Percentiles rank a stretch among this genome's conserved stretches.
phyloP scores from a whole-genome alignment of 2,888 invertebrate species.

The Aporophyla nigra region DNA sequence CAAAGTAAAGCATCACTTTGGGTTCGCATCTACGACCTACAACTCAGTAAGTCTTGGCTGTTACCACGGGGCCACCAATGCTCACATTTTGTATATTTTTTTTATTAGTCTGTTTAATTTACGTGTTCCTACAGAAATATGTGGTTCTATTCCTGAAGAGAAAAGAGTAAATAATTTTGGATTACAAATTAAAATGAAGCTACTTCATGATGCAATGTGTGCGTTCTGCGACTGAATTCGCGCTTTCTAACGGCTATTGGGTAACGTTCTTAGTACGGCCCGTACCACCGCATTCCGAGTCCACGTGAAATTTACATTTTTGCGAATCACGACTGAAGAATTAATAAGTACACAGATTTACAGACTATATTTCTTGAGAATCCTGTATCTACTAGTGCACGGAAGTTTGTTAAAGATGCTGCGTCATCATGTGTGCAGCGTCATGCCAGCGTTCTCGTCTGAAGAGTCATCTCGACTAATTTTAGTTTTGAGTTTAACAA shows the following conservation, averaged over 20 bases:
- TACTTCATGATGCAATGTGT: slow-evolving; percentile 81
- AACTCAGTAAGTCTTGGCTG: too few relatives aligned
- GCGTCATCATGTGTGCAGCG: slow-evolving; percentile 39
- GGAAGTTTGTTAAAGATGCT: slow-evolving; percentile 37
- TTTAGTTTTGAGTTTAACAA: slow-evolving; percentile 8
- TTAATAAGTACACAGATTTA: slow-evolving; percentile 3
- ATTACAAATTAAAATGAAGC: slow-evolving; percentile 56
- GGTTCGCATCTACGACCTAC: too few relatives aligned
- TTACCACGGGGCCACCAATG: too few relatives aligned
- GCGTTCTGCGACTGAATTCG: slow-evolving; percentile 81
- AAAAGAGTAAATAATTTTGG: slow-evolving; percentile 13
- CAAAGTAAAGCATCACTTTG: too few relatives aligned
- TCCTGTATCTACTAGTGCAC: not conserved
- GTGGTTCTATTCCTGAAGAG: not conserved
- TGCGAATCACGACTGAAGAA: slow-evolving; percentile 46
- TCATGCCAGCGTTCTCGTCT: slow-evolving; percentile 33
- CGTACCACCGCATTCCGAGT: slow-evolving; percentile 75
- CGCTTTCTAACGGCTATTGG: slow-evolving; percentile 85
- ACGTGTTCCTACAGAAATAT: not conserved
- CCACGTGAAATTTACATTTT: slow-evolving; percentile 70
- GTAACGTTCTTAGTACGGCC: slow-evolving; percentile 79
- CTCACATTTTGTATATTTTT: too few relatives aligned
- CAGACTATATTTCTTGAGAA: slow-evolving; percentile 9
- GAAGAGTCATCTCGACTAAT: slow-evolving; percentile 22
- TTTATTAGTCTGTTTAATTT: too few relatives aligned